Percentiles rank a stretch among this genome's conserved stretches.
These are phyloP conservation scores for Aythya baeri DNA, from an alignment of 2,113 vertebrate species.

Conservation along the genomic window DNA sequence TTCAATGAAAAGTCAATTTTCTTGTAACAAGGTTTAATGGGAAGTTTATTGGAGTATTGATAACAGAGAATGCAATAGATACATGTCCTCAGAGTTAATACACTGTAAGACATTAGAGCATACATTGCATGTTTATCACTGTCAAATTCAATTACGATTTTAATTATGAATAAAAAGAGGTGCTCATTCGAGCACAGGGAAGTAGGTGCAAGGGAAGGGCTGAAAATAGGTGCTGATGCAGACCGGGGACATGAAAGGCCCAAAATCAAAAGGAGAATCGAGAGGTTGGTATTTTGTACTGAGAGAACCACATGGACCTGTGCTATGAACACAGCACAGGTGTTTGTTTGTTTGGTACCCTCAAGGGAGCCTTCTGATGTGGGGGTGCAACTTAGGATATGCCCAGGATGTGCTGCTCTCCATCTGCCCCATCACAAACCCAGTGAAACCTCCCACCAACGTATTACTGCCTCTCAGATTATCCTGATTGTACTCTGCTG, in stretches of 20 bases:
- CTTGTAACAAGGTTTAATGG: constrained; percentile 46
- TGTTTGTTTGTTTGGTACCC: not conserved
- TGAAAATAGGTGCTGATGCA: not conserved
- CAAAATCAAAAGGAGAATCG: not conserved
- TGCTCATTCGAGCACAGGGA: not conserved
- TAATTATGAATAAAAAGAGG: constrained; percentile 3
- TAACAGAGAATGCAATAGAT: not conserved
- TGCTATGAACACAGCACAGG: fast-evolving
- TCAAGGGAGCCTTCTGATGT: not conserved
- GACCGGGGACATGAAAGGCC: not conserved
- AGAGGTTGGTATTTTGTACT: not conserved
- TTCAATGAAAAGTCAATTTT: constrained; percentile 63
- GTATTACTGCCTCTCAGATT: not conserved
- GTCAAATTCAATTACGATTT: not conserved
- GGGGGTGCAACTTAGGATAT: too few species aligned
- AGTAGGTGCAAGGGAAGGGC: not conserved
- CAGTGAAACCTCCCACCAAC: not conserved
- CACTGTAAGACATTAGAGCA: not conserved
- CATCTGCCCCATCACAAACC: not conserved
- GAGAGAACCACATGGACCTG: not conserved
- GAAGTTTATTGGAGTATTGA: constrained; percentile 57
- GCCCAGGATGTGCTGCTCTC: not conserved
- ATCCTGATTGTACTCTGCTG: not conserved
- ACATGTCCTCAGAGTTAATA: not conserved
- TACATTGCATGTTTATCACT: not conserved